phyloP scores from a whole-genome alignment of 2,888 invertebrate species.

The Argyresthia goedartella region DNA sequence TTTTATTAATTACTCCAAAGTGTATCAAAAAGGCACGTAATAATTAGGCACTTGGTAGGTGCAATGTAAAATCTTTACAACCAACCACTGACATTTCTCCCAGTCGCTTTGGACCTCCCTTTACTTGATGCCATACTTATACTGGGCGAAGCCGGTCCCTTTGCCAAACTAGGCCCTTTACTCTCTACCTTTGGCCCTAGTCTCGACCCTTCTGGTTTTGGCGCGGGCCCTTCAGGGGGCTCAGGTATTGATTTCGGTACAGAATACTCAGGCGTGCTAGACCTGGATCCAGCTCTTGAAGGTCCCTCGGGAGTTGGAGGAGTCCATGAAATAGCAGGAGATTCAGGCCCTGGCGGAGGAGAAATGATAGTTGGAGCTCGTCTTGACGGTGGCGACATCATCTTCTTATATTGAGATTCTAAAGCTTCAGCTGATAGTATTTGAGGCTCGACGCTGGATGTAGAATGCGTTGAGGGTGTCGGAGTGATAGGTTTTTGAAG shows the following conservation, averaged over 20 bases:
- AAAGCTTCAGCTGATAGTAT: conserved; percentile 49
- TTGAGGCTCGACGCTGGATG: conserved; percentile 18
- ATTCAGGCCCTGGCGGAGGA: conserved; percentile 11
- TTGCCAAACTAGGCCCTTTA: conserved; percentile 15
- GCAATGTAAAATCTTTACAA: conserved; percentile 46
- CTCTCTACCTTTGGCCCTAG: conserved; percentile 10
- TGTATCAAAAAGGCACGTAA: too few species aligned
- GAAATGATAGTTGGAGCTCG: conserved; percentile 2
- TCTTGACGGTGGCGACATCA: conserved; percentile 15
- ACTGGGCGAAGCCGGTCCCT: conserved; percentile 31
- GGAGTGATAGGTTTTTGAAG: conserved; percentile 51
- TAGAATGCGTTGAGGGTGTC: conserved; percentile 22
- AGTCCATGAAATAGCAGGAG: background rate
- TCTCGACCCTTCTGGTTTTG: conserved; percentile 8
- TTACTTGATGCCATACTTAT: conserved; percentile 32
- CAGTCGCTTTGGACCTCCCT: conserved; percentile 81
- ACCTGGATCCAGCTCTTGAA: background rate
- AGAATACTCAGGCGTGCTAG: background rate
- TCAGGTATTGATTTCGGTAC: conserved; percentile 21
- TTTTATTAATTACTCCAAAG: too few species aligned
- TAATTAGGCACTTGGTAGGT: too few species aligned
- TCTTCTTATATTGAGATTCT: conserved; percentile 32
- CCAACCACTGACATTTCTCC: conserved; percentile 81
- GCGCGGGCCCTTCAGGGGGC: conserved; percentile 10
- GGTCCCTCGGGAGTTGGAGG: background rate